phyloP scores from a whole-genome alignment of 2,888 invertebrate genomes.

The Kryphioiulus occultus region DNA sequence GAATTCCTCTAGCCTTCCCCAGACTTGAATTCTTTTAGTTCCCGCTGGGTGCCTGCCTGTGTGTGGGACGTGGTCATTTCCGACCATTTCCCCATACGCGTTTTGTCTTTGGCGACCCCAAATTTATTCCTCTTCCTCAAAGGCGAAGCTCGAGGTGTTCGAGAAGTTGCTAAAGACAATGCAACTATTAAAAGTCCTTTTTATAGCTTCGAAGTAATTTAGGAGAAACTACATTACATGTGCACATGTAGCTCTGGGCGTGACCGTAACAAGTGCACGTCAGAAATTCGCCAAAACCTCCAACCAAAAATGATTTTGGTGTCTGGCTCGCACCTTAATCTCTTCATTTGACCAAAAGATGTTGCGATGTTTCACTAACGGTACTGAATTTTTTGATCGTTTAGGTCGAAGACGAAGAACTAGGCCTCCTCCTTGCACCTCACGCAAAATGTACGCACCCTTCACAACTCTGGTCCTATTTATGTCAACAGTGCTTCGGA shows the following conservation, averaged over 20 bases:
- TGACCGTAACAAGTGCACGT: background rate
- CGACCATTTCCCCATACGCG: slow-evolving; percentile 12
- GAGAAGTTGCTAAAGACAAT: background rate
- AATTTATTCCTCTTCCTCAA: slow-evolving; percentile 30
- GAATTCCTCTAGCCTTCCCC: background rate
- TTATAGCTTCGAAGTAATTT: slow-evolving; percentile 20
- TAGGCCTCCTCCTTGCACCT: slow-evolving; percentile 20
- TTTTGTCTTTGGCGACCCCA: slow-evolving; percentile 37
- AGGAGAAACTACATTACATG: background rate
- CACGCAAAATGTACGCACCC: slow-evolving; percentile 47
- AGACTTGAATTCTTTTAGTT: background rate
- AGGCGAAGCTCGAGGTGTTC: background rate
- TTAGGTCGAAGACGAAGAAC: slow-evolving; percentile 46
- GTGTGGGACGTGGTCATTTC: slow-evolving; percentile 36
- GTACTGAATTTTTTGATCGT: background rate
- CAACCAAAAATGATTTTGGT: no score
- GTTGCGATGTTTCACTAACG: background rate
- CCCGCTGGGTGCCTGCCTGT: slow-evolving; percentile 26
- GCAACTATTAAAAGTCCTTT: slow-evolving; percentile 32
- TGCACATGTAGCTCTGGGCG: background rate
- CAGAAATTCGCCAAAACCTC: background rate
- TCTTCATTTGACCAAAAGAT: no score
- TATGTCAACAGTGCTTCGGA: slow-evolving; percentile 48
- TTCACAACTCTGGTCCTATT: slow-evolving; percentile 46
- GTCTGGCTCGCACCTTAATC: no score